phyloP scores from a whole-genome alignment of 2,113 vertebrate species.

The Percopsis transmontana region DNA sequence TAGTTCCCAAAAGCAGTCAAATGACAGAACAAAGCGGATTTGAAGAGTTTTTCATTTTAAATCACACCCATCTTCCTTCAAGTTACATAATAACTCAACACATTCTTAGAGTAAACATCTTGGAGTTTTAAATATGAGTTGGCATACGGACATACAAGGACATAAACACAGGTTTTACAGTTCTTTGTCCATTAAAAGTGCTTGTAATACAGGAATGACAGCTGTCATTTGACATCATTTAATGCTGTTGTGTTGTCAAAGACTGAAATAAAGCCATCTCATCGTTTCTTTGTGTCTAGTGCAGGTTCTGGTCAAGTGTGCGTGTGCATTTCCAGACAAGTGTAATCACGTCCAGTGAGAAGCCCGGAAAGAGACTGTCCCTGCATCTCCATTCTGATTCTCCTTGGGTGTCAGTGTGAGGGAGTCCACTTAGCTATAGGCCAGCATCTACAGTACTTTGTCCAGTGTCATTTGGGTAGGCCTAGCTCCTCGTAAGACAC shows the following conservation, averaged over 20 bases:
- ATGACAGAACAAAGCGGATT: constrained; percentile 1
- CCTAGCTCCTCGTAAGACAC: constrained; percentile 74
- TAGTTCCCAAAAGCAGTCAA: constrained; percentile 38
- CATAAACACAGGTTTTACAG: too few relatives aligned
- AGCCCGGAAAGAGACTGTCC: too few relatives aligned
- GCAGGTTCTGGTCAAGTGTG: constrained; percentile 11
- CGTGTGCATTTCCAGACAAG: neutral
- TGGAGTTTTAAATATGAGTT: too few relatives aligned
- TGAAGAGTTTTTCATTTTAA: constrained; percentile 15
- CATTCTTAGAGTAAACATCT: too few relatives aligned
- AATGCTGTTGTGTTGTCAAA: constrained; percentile 15
- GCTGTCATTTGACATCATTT: neutral
- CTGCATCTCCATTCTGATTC: neutral
- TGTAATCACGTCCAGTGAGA: neutral
- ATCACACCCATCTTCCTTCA: neutral
- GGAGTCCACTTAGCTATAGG: neutral
- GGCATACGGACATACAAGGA: too few relatives aligned
- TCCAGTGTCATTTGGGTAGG: constrained; percentile 26
- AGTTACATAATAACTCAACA: neutral
- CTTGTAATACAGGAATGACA: constrained; percentile 6
- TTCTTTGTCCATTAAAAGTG: constrained; percentile 6
- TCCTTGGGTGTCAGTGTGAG: neutral
- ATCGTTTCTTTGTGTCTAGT: constrained; percentile 19
- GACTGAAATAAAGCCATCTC: neutral
- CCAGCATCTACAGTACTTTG: neutral